phyloP scores from a whole-genome alignment of 53 echinoderm and acorn worm genomes.

The Astropecten irregularis region DNA sequence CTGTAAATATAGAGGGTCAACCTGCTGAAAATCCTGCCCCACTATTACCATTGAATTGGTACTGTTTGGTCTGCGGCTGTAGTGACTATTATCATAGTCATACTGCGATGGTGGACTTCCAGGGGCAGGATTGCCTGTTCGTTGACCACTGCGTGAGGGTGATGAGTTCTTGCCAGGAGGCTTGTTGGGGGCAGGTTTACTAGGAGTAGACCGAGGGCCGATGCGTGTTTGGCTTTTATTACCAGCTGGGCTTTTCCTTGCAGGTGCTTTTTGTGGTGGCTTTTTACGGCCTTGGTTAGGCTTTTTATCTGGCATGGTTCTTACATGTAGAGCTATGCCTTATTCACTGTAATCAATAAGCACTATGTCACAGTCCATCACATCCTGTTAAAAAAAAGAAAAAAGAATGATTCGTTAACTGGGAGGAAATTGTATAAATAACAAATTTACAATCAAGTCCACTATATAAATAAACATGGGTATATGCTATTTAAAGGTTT shows the following conservation, averaged over 20 bases:
- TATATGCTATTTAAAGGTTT: no score
- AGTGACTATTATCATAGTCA: not conserved
- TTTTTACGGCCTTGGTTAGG: constrained; percentile 1
- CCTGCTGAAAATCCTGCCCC: constrained; percentile 41
- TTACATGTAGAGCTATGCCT: no score
- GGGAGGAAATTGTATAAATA: no score
- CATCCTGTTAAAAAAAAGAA: not conserved
- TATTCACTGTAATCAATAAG: no score
- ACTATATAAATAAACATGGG: no score
- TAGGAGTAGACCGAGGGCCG: no score
- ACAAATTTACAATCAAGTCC: no score
- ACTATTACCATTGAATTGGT: constrained; percentile 13
- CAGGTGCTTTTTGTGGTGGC: not conserved
- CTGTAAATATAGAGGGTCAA: constrained; percentile 15
- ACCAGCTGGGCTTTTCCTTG: not conserved
- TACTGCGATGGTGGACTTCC: not conserved
- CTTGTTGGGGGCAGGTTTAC: not conserved
- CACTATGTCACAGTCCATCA: not conserved
- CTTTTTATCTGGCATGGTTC: constrained; percentile 31
- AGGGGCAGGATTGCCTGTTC: not conserved
- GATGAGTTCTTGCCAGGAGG: not conserved
- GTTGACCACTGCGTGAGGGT: no score
- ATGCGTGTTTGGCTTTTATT: no score
- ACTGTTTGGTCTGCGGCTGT: constrained; percentile 6
- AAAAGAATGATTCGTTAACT: no score